A percentile compares a stretch with the other conserved stretches of the same genome.
Conservation (phyloP, 2,888 invertebrate species). For the Diarsia dahlii region DNA sequence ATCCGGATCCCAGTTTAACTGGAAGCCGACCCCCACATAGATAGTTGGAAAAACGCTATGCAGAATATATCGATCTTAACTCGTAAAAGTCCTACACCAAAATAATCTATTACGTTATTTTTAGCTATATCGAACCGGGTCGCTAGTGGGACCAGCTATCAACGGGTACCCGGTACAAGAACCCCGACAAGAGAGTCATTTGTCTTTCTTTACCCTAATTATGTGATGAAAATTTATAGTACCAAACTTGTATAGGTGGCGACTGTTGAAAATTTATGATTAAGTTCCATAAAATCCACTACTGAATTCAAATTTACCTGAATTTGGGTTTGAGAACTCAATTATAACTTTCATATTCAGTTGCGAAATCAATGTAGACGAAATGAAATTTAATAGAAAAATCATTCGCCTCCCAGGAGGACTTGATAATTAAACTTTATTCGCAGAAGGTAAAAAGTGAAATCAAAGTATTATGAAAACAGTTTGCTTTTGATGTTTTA, state of each 20-base stretch:
- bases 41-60: too few species aligned
- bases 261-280: conserved; percentile 63
- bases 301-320: conserved; percentile 50
- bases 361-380: conserved; percentile 42
- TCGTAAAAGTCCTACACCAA: not conserved
- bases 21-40: too few species aligned
- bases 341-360: conserved; percentile 52
- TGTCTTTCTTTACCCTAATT: conserved; percentile 86
- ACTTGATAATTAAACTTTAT: conserved; percentile 47
- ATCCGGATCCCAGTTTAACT: too few species aligned
- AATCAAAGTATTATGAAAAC: conserved; percentile 61
- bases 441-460: conserved; percentile 40
- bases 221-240: conserved; percentile 85
- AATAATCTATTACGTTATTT: conserved; percentile 28
- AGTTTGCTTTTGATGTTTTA: conserved; percentile 73
- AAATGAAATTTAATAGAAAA: conserved; percentile 45
- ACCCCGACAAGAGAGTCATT: conserved; percentile 77
- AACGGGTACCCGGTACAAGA: conserved; percentile 54
- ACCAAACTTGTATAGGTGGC: conserved; percentile 72
- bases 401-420: conserved; percentile 6
- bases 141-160: conserved; percentile 34
- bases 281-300: conserved; percentile 58
- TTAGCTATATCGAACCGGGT: conserved; percentile 15
- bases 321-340: conserved; percentile 34
- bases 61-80: not conserved